A percentile compares a stretch with the other conserved stretches of the same genome.
These are phyloP conservation scores for Catharus minimus DNA, from an alignment of 2,113 vertebrate species.

Conservation along the genomic window DNA sequence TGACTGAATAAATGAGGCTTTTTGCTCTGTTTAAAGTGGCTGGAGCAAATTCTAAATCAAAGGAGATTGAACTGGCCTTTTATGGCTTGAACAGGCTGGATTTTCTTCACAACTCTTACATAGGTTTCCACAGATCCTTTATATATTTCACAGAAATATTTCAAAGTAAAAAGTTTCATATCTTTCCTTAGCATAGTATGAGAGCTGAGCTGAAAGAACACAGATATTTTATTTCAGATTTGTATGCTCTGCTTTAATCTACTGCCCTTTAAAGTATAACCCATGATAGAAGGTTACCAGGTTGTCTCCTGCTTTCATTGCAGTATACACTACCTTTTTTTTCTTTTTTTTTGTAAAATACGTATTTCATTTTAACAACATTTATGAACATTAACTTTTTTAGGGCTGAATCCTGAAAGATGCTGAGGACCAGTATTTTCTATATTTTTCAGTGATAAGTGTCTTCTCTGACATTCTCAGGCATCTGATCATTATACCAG, in stretches of 20 bases:
- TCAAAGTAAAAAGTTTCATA: constrained; percentile 27
- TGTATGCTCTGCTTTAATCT: constrained; percentile 24
- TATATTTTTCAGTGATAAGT: constrained; percentile 37
- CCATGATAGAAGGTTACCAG: constrained; percentile 12
- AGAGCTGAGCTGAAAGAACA: constrained; percentile 19
- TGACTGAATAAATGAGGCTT: not conserved
- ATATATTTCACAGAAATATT: constrained; percentile 33
- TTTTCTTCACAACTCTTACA: constrained; percentile 36
- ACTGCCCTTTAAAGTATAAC: constrained; percentile 41
- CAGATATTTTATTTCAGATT: constrained; percentile 42
- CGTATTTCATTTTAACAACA: constrained; percentile 11
- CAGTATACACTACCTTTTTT: not conserved
- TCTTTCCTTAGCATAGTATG: not conserved
- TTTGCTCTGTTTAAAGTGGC: not conserved
- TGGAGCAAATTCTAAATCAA: constrained; percentile 32
- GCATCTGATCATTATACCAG: constrained; percentile 41
- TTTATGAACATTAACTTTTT: not conserved
- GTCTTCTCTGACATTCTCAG: constrained; percentile 42
- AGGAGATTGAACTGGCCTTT: constrained; percentile 2
- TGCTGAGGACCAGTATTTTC: constrained; percentile 4
- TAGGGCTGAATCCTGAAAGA: constrained; percentile 4
- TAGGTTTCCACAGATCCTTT: constrained; percentile 19
- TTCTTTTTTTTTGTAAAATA: not conserved
- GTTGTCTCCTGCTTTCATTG: constrained; percentile 21
- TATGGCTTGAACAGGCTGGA: not conserved